Conservation (phyloP, 2,113 vertebrate genomes). For the Chelonoidis abingdonii region DNA sequence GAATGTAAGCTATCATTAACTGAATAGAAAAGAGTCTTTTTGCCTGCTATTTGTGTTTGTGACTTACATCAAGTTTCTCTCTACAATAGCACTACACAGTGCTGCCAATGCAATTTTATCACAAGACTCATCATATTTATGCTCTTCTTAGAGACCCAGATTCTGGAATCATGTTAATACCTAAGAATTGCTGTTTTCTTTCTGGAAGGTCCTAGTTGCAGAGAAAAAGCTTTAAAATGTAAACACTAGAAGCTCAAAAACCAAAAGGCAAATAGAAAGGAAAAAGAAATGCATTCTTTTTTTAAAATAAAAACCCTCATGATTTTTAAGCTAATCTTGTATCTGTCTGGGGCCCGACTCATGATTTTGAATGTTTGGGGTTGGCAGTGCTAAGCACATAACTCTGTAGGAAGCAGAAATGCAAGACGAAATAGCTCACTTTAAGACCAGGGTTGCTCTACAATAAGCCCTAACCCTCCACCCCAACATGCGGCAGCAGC, state of each 20-base stretch:
- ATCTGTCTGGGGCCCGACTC: no score
- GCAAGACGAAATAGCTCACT: not conserved
- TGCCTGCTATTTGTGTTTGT: not conserved
- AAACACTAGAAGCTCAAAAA: no score
- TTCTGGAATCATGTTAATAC: not conserved
- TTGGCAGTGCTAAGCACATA: not conserved
- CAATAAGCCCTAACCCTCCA: not conserved
- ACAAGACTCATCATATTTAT: no score
- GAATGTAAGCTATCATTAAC: not conserved
- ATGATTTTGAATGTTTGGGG: fast-evolving
- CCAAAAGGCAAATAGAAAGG: not conserved
- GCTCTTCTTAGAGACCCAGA: no score
- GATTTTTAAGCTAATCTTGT: no score
- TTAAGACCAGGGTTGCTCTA: not conserved
- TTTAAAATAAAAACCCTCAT: no score
- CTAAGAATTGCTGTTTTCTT: not conserved
- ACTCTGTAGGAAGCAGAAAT: not conserved
- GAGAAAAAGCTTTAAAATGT: not conserved
- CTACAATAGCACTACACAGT: not conserved
- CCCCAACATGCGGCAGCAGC: not conserved
- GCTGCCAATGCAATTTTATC: not conserved
- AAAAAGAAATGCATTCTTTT: not conserved
- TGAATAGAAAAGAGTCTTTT: not conserved
- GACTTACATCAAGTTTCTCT: not conserved
- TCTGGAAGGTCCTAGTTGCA: not conserved